Conservation (phyloP, 1,140 invertebrate genomes). For the Bombus polaris region DNA sequence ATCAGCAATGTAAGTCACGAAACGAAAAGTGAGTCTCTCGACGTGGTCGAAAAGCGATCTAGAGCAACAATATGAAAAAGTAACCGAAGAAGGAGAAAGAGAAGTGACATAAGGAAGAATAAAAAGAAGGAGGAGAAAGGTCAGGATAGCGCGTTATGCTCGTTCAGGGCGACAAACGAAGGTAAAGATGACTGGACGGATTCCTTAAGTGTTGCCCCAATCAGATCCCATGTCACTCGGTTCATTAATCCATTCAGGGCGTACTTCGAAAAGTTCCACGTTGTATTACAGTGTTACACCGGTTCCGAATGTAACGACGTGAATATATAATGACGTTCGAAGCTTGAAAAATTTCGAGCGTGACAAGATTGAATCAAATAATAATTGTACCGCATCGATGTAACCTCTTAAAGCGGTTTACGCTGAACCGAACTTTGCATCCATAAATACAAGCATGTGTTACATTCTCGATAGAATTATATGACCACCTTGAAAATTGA, state of each 20-base stretch:
- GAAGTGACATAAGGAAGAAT: conserved; percentile 48
- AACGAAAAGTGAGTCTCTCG: background rate
- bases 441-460: background rate
- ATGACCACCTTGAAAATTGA: background rate
- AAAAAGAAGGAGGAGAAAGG: conserved; percentile 51
- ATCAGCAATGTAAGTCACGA: background rate
- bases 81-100: conserved; percentile 33
- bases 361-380: conserved; percentile 64
- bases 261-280: conserved; percentile 56
- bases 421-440: conserved; percentile 9
- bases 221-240: conserved; percentile 78
- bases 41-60: conserved; percentile 21
- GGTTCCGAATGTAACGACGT: conserved; percentile 56
- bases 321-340: conserved; percentile 58
- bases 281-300: conserved; percentile 60
- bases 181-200: conserved; percentile 75
- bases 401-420: conserved; percentile 26
- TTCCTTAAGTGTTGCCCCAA: conserved; percentile 76
- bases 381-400: conserved; percentile 46
- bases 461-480: background rate
- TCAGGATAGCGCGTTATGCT: conserved; percentile 53
- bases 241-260: conserved; percentile 75
- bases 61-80: conserved; percentile 18
- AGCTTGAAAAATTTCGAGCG: conserved; percentile 46
- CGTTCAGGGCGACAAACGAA: conserved; percentile 64